Evolutionary conservation across 2,888 invertebrate species (phyloP).

Genomic region (Machimus atricapillus): DNA sequence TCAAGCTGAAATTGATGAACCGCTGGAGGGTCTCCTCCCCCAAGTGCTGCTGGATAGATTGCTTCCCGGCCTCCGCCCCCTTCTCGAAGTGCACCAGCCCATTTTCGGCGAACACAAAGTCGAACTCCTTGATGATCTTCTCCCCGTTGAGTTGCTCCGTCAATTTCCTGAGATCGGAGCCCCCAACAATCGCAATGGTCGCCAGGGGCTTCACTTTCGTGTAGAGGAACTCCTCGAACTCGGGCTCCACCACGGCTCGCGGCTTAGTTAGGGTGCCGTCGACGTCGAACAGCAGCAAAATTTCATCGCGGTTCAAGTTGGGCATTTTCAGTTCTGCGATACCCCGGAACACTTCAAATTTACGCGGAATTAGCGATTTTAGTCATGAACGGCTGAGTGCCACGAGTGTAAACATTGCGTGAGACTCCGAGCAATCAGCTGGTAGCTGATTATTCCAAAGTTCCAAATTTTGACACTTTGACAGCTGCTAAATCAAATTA

Average conservation of each 20-base stretch:
- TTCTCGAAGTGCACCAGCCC: constrained; percentile 83
- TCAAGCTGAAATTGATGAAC: constrained; percentile 87
- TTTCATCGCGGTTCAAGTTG: constrained; percentile 56
- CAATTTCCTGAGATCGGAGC: constrained; percentile 89
- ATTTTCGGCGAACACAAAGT: constrained; percentile 93
- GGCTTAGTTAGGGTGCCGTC: constrained; percentile 92
- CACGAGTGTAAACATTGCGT: not conserved
- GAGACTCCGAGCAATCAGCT: not conserved
- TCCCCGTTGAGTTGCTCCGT: constrained; percentile 83
- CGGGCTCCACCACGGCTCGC: constrained; percentile 73
- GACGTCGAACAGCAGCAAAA: constrained; percentile 85
- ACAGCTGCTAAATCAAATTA: not conserved
- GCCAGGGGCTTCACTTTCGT: constrained; percentile 70
- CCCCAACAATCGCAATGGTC: constrained; percentile 85
- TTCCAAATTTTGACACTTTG: not conserved
- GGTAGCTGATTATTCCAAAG: not conserved
- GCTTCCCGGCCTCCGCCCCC: constrained; percentile 69
- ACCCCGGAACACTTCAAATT: not conserved
- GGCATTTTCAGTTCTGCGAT: not conserved
- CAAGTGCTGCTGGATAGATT: constrained; percentile 73
- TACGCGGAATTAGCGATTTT: not conserved
- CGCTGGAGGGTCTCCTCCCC: constrained; percentile 86
- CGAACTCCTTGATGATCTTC: constrained; percentile 73
- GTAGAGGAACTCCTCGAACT: constrained; percentile 74
- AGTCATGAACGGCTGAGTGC: not conserved